phyloP scores from a whole-genome alignment of 2,797 vertebrate species.

The Pseudotriccus pelzelni region DNA sequence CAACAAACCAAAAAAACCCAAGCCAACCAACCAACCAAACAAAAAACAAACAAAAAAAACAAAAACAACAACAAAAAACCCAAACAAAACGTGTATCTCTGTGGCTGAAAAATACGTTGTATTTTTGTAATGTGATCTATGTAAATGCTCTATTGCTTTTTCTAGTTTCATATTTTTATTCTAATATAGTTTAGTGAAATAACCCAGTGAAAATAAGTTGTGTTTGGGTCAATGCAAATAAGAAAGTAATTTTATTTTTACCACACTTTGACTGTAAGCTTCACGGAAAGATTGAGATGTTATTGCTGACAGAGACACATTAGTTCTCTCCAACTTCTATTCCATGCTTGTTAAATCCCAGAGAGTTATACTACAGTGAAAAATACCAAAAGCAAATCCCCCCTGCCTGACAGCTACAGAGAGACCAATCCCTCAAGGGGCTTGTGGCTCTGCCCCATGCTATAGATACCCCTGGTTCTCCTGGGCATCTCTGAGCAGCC shows the following conservation, averaged over 20 bases:
- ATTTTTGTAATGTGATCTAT: background rate
- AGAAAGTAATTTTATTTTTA: background rate
- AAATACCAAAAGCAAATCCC: background rate
- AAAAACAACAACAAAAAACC: background rate
- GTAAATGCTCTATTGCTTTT: background rate
- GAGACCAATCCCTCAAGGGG: rapidly evolving
- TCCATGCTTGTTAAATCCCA: background rate
- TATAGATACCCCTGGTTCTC: background rate
- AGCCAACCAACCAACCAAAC: background rate
- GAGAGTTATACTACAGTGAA: background rate
- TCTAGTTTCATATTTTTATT: background rate
- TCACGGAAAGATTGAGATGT: background rate
- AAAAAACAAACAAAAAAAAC: too few species aligned
- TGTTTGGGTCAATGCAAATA: background rate
- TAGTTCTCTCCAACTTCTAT: background rate
- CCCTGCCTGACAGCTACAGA: background rate
- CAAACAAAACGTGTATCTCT: background rate
- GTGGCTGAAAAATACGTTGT: background rate
- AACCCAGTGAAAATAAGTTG: background rate
- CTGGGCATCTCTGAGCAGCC: background rate
- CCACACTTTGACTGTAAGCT: background rate
- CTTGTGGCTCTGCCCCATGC: background rate
- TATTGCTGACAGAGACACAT: background rate
- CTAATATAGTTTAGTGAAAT: background rate
- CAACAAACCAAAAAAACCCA: too few species aligned